Evolutionary conservation across 2,888 invertebrate genomes (phyloP).

Genomic region (Strigamia maritima): DNA sequence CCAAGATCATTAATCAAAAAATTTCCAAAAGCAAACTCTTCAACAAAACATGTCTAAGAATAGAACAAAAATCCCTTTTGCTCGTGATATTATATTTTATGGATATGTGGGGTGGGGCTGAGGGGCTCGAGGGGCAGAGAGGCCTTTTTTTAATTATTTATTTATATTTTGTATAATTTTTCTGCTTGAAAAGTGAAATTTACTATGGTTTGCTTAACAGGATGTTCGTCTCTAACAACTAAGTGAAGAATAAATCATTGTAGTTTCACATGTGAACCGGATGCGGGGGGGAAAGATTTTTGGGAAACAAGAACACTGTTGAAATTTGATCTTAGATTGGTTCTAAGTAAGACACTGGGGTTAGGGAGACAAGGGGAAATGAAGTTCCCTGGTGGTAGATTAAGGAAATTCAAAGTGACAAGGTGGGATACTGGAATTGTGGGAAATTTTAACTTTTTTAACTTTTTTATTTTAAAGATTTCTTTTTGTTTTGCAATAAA

Average conservation of each 20-base stretch:
- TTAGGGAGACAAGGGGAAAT: conserved; percentile 32
- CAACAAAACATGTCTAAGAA: conserved; percentile 26
- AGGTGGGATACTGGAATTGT: neutral
- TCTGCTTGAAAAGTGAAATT: neutral
- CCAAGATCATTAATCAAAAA: conserved; percentile 22
- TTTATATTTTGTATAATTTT: conserved; percentile 5
- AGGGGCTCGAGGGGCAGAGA: neutral
- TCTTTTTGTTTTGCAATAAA: too few species aligned
- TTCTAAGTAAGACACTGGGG: conserved; percentile 30
- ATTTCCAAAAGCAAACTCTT: conserved; percentile 32
- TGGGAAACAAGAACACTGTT: conserved; percentile 34
- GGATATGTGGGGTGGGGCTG: neutral
- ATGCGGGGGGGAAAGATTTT: neutral
- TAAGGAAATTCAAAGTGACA: conserved; percentile 30
- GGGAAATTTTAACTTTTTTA: too few species aligned
- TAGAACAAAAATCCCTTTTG: neutral
- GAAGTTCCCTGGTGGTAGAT: conserved; percentile 21
- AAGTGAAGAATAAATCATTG: conserved; percentile 32
- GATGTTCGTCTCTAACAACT: conserved; percentile 23
- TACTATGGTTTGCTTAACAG: conserved; percentile 14
- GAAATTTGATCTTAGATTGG: conserved; percentile 29
- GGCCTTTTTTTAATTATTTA: neutral
- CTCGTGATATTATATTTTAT: neutral
- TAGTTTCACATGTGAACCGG: conserved; percentile 31
- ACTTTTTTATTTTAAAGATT: too few species aligned